phyloP scores from a whole-genome alignment of 1,140 invertebrate genomes.

The Sipha flava region DNA sequence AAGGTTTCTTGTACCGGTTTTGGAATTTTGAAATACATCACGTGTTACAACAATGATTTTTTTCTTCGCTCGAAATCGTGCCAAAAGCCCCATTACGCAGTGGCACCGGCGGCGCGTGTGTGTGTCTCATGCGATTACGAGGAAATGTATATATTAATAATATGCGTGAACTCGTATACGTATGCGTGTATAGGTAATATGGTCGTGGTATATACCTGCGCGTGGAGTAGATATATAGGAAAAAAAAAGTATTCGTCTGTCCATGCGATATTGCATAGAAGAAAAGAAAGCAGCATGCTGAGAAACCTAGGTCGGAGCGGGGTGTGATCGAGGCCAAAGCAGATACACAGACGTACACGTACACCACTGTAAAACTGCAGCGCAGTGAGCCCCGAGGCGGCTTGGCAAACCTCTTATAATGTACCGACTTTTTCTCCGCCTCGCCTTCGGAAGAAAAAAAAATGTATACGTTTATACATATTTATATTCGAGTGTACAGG shows the following conservation, averaged over 20 bases:
- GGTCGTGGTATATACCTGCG: too few species aligned
- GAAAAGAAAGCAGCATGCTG: conserved; percentile 8
- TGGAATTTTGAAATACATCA: neutral
- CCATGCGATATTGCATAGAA: neutral
- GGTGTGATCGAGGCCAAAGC: conserved; percentile 24
- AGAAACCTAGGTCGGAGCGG: neutral
- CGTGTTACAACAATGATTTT: too few species aligned
- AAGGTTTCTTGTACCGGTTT: neutral
- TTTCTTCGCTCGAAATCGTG: too few species aligned
- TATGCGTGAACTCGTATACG: neutral
- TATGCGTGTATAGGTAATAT: neutral
- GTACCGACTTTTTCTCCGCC: neutral
- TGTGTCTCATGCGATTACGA: neutral
- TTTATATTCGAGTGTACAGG: neutral
- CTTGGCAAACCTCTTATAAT: conserved; percentile 2
- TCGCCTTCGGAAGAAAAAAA: neutral
- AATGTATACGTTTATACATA: neutral
- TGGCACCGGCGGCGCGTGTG: too few species aligned
- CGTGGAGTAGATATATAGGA: neutral
- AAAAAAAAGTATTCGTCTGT: neutral
- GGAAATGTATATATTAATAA: neutral
- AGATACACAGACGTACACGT: too few species aligned
- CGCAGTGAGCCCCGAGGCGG: neutral
- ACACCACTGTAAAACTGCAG: too few species aligned
- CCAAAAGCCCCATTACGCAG: too few species aligned